Percentiles rank a stretch among this genome's conserved stretches.
phyloP scores from a whole-genome alignment of 2,797 vertebrate genomes.

The Esox masquinongy region DNA sequence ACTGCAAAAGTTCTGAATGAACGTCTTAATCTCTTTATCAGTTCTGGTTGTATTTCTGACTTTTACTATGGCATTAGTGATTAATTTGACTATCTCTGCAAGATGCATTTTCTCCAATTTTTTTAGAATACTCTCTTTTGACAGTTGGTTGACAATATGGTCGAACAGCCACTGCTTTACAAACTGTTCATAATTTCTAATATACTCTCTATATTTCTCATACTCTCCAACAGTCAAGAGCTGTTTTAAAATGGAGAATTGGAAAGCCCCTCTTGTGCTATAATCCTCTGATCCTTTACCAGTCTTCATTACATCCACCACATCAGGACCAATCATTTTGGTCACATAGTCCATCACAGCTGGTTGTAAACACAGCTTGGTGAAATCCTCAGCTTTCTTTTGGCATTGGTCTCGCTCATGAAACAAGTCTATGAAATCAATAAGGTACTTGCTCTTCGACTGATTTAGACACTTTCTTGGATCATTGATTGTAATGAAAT shows the following conservation, averaged over 20 bases:
- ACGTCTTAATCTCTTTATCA: neutral
- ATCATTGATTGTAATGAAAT: slow-evolving; percentile 22
- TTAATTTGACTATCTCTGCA: neutral
- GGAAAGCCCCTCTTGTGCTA: slow-evolving; percentile 6
- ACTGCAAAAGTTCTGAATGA: slow-evolving; percentile 19
- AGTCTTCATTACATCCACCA: neutral
- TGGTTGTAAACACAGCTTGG: slow-evolving; percentile 2
- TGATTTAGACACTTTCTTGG: neutral
- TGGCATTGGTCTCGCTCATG: slow-evolving; percentile 30
- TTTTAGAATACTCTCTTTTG: neutral
- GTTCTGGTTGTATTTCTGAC: slow-evolving; percentile 5
- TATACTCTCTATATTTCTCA: neutral
- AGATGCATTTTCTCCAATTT: slow-evolving; percentile 8
- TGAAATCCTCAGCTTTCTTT: slow-evolving; percentile 36
- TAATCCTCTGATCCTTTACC: neutral
- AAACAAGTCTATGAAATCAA: slow-evolving; percentile 39
- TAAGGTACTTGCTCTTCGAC: slow-evolving; percentile 34
- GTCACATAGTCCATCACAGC: slow-evolving; percentile 24
- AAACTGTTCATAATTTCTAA: neutral
- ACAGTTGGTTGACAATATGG: slow-evolving; percentile 9
- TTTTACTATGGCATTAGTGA: neutral
- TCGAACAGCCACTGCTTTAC: slow-evolving; percentile 19
- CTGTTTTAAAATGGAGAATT: slow-evolving; percentile 24
- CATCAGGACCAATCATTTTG: neutral
- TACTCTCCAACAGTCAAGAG: slow-evolving; percentile 15